A percentile compares a stretch with the other conserved stretches of the same genome.
Conservation (phyloP, 2,888 invertebrate genomes). For the Odiellus spinosus region DNA sequence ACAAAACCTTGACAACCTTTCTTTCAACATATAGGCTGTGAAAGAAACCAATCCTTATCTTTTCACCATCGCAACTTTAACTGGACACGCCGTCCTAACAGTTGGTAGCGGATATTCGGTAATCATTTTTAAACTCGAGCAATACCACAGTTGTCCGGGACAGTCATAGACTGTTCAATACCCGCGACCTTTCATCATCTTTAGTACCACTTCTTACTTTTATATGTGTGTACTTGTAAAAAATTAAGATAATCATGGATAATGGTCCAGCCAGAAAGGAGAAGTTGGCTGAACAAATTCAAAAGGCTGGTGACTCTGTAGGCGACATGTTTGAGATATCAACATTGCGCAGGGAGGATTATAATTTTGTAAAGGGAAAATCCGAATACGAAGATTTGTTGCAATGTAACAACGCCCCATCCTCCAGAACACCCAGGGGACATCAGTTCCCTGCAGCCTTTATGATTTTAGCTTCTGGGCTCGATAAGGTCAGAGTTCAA, state of each 20-base stretch:
- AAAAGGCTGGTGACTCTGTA: constrained; percentile 47
- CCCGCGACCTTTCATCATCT: too few species aligned
- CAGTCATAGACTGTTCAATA: too few species aligned
- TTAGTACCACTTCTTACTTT: too few species aligned
- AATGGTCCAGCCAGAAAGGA: constrained; percentile 50
- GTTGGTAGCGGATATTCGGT: constrained; percentile 43
- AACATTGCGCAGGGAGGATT: constrained; percentile 49
- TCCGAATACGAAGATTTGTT: constrained; percentile 69
- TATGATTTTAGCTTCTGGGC: constrained; percentile 61
- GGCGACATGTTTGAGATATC: constrained; percentile 66
- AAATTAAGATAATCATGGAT: constrained; percentile 53
- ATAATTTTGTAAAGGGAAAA: constrained; percentile 36
- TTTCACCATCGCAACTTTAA: constrained; percentile 78
- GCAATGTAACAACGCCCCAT: constrained; percentile 55
- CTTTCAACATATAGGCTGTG: constrained; percentile 36
- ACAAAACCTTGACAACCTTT: neutral
- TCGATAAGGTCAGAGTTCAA: constrained; percentile 43
- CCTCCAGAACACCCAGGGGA: constrained; percentile 53
- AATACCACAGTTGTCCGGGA: too few species aligned
- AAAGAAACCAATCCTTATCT: constrained; percentile 59
- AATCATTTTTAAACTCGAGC: constrained; percentile 8
- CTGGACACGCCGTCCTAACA: constrained; percentile 58
- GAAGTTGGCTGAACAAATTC: constrained; percentile 43
- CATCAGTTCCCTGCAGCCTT: constrained; percentile 78
- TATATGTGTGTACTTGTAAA: too few species aligned